phyloP scores from a whole-genome alignment of 2,888 invertebrate species.

The Phortica okadai region DNA sequence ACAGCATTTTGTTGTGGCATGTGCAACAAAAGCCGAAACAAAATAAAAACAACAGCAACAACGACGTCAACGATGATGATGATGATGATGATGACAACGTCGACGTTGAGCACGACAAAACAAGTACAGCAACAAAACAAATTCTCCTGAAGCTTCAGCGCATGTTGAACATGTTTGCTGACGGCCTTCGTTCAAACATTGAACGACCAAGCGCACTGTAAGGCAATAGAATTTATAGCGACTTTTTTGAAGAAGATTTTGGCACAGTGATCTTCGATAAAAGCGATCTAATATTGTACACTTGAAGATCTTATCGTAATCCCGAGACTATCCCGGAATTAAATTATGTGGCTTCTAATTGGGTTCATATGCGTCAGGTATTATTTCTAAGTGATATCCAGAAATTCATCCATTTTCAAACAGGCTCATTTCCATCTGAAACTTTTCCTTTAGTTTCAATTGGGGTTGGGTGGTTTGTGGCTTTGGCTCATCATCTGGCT shows the following conservation, averaged over 20 bases:
- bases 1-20: conserved; percentile 15
- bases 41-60: neutral
- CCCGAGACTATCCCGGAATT: too few species aligned
- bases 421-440: too few species aligned
- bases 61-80: conserved; percentile 45
- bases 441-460: too few species aligned
- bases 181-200: conserved; percentile 40
- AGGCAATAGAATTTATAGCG: neutral
- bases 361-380: too few species aligned
- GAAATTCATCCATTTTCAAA: too few species aligned
- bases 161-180: conserved; percentile 69
- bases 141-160: conserved; percentile 58
- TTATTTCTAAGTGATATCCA: too few species aligned
- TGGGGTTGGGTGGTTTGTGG: too few species aligned
- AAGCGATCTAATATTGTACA: too few species aligned
- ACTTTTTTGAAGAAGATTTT: neutral
- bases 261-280: neutral
- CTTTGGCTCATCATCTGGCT: too few species aligned
- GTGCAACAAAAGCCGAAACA: neutral
- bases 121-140: neutral
- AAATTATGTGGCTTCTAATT: too few species aligned
- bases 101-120: neutral
- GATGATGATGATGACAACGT: conserved; percentile 27
- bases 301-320: too few species aligned
- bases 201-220: neutral